Evolutionary conservation across 2,888 invertebrate species (phyloP).

Genomic region (Cryptus armator): DNA sequence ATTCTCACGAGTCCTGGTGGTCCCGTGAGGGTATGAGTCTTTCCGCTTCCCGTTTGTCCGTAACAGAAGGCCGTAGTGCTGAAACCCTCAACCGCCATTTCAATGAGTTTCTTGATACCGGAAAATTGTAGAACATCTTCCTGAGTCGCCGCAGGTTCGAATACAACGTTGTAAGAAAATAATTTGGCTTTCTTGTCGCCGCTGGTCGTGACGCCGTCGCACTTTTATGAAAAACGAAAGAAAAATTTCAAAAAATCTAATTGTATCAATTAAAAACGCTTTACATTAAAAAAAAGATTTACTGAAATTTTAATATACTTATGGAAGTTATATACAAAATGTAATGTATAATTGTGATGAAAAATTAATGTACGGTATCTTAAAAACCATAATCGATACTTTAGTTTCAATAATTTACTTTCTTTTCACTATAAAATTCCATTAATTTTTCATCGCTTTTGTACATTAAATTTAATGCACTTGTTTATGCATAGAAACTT

Average conservation of each 20-base stretch:
- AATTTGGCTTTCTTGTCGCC: slow-evolving; percentile 91
- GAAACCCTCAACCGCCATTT: slow-evolving; percentile 98
- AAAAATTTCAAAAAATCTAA: background rate
- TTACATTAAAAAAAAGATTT: too few relatives aligned
- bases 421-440: too few relatives aligned
- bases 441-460: too few relatives aligned
- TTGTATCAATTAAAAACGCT: too few relatives aligned
- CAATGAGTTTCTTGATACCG: slow-evolving; percentile 95
- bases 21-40: slow-evolving; percentile 98
- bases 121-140: slow-evolving; percentile 95
- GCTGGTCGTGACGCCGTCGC: slow-evolving; percentile 79
- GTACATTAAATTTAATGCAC: too few relatives aligned
- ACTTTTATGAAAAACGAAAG: slow-evolving; percentile 69
- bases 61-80: slow-evolving; percentile 98
- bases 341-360: too few relatives aligned
- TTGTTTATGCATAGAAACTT: too few relatives aligned
- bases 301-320: too few relatives aligned
- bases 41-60: slow-evolving; percentile 98
- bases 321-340: too few relatives aligned
- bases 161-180: slow-evolving; percentile 98
- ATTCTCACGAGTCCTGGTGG: slow-evolving; percentile 92
- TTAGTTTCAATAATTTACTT: too few relatives aligned
- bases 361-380: too few relatives aligned
- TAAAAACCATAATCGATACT: too few relatives aligned
- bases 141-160: slow-evolving; percentile 95